These are phyloP conservation scores for Galeopterus variegatus DNA, from an alignment of 2,113 vertebrate species.

Conservation along the genomic window DNA sequence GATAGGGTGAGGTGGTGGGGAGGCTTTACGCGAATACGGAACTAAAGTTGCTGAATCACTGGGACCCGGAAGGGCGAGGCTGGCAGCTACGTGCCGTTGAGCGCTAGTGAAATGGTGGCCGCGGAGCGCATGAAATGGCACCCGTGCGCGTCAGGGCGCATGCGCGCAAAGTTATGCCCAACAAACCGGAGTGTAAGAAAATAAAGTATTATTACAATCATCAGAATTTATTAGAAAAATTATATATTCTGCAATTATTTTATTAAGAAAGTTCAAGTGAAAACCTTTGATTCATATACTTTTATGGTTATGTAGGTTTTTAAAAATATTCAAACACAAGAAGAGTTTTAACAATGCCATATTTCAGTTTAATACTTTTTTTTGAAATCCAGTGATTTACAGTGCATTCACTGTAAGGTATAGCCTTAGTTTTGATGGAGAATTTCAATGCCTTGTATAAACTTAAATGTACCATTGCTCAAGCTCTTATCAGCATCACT, in stretches of 20 bases:
- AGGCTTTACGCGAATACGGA: no score
- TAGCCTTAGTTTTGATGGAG: not conserved
- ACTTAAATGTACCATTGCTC: not conserved
- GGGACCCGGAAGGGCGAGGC: no score
- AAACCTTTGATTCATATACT: not conserved
- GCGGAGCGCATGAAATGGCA: no score
- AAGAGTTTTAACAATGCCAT: not conserved
- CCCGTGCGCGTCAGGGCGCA: no score
- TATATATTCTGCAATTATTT: not conserved
- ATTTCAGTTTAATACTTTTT: not conserved
- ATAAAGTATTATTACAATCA: not conserved
- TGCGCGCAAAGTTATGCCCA: no score
- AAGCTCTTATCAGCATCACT: not conserved
- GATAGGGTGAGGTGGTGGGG: no score
- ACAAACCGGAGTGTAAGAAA: not conserved
- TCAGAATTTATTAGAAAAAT: not conserved
- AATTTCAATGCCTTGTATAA: slow-evolving; percentile 3
- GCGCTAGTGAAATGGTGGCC: no score
- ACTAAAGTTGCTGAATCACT: no score
- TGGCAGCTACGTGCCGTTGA: no score
- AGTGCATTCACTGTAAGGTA: not conserved
- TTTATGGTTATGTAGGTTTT: not conserved
- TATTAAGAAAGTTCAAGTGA: not conserved
- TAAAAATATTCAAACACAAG: not conserved
- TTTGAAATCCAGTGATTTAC: not conserved